Conservation (phyloP, 1,140 invertebrate species). For the Dreissena polymorpha region DNA sequence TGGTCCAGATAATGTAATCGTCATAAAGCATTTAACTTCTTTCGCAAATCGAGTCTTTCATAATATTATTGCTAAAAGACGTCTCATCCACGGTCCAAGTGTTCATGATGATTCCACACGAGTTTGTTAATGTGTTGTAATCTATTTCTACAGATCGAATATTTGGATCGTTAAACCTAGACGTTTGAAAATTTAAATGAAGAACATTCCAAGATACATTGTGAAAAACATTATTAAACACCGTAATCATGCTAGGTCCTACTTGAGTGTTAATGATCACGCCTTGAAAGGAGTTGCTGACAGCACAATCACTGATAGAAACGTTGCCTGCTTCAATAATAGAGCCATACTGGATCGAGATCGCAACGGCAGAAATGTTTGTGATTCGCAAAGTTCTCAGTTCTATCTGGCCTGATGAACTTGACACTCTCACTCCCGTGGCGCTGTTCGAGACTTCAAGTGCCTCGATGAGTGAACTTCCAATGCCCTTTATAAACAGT, state of each 20-base stretch:
- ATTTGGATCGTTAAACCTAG: not conserved
- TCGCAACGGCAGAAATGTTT: not conserved
- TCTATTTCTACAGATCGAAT: not conserved
- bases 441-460: not conserved
- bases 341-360: not conserved
- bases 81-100: not conserved
- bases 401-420: not conserved
- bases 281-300: not conserved
- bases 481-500: not conserved
- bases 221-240: not conserved
- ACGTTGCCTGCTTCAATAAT: not conserved
- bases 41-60: not conserved
- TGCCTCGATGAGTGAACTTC: not conserved
- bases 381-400: not conserved
- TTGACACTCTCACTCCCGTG: not conserved
- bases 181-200: not conserved
- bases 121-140: conserved; percentile 12
- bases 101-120: conserved; percentile 1
- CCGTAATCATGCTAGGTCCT: not conserved
- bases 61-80: conserved; percentile 5
- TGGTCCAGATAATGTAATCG: not conserved
- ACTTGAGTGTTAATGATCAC: not conserved
- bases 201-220: not conserved
- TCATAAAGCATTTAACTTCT: not conserved
- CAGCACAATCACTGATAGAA: not conserved